These are phyloP conservation scores for Eclectus roratus DNA, from an alignment of 2,113 vertebrate genomes.

Conservation along the genomic window DNA sequence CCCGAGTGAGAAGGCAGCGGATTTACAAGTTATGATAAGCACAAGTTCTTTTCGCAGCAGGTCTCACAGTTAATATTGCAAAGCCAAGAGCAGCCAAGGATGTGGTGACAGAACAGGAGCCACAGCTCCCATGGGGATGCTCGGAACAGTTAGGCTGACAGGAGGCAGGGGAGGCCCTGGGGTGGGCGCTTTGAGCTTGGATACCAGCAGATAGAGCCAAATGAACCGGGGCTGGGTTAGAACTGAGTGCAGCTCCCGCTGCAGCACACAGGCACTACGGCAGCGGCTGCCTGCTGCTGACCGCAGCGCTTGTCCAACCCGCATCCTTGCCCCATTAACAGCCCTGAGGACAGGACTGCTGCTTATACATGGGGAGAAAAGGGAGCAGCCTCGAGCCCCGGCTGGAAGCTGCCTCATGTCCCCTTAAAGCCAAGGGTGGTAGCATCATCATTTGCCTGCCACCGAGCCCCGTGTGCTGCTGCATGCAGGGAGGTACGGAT, in stretches of 20 bases:
- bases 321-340: not conserved
- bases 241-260: not conserved
- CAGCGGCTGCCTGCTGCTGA: rapidly evolving
- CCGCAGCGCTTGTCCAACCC: not conserved
- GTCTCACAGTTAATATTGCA: not conserved
- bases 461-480: rapidly evolving
- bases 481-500: rapidly evolving
- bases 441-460: rapidly evolving
- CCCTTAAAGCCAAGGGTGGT: not conserved
- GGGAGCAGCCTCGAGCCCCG: not conserved
- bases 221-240: no score
- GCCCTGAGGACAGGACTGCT: not conserved
- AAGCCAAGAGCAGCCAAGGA: not conserved
- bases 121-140: not conserved
- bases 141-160: not conserved
- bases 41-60: not conserved
- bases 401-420: not conserved
- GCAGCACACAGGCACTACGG: not conserved
- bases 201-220: not conserved
- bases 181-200: not conserved
- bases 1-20: not conserved
- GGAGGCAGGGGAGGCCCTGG: not conserved
- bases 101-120: not conserved
- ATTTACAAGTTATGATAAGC: not conserved
- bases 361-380: not conserved